Evolutionary conservation across 2,113 vertebrate species (phyloP).

Genomic region (Eleginops maclovinus): DNA sequence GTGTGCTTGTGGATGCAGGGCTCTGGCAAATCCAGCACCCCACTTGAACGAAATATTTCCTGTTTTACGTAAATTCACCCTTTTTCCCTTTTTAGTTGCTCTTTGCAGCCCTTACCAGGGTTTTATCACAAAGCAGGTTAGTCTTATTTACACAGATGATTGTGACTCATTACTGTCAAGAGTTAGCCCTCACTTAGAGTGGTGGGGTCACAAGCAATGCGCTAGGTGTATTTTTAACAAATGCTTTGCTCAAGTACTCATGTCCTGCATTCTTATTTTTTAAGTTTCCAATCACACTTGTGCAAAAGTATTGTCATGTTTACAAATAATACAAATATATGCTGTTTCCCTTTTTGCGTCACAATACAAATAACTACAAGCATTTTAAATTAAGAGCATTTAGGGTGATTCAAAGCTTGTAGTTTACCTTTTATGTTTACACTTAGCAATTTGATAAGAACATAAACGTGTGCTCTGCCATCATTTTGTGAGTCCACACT

Average conservation of each 20-base stretch:
- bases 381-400: conserved; percentile 15
- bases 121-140: conserved; percentile 70
- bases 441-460: conserved; percentile 24
- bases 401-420: conserved; percentile 32
- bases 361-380: conserved; percentile 10
- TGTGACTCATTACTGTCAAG: background rate
- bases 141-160: conserved; percentile 20
- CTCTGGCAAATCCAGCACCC: conserved; percentile 56
- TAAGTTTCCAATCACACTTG: conserved; percentile 14
- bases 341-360: conserved; percentile 10
- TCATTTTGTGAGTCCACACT: conserved; percentile 17
- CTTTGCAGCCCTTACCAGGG: conserved; percentile 45
- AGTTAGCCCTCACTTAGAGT: background rate
- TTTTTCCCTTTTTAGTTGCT: conserved; percentile 38
- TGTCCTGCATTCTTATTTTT: conserved; percentile 7
- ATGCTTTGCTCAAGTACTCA: background rate
- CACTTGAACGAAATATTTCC: conserved; percentile 40
- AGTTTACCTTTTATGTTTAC: conserved; percentile 55
- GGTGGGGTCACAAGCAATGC: background rate
- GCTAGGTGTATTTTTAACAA: conserved; percentile 5
- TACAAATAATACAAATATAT: conserved; percentile 34
- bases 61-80: conserved; percentile 46
- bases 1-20: conserved; percentile 31
- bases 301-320: conserved; percentile 22
- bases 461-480: conserved; percentile 18